Conservation (phyloP, 2,888 invertebrate species). For the Drosophila kanekoi region DNA sequence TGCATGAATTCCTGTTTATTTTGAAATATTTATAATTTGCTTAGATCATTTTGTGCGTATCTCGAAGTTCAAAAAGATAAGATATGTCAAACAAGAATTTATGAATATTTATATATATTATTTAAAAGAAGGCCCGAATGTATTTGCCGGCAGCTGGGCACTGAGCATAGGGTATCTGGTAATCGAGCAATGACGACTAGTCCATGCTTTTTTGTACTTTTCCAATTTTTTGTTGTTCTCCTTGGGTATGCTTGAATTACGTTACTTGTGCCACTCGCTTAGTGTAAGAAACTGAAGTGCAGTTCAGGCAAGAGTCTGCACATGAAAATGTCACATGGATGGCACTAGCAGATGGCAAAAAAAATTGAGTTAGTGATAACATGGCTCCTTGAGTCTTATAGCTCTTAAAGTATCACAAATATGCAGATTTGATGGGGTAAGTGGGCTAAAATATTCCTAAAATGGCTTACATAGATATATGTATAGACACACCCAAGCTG, state of each 20-base stretch:
- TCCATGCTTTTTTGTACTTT: slow-evolving; percentile 5
- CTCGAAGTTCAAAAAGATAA: too few species aligned
- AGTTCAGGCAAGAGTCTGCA: slow-evolving; percentile 20
- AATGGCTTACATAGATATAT: not conserved
- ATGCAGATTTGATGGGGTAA: slow-evolving; percentile 14
- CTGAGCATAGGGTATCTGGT: not conserved
- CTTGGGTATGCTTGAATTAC: slow-evolving; percentile 37
- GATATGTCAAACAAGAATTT: too few species aligned
- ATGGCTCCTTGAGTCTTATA: slow-evolving; percentile 35
- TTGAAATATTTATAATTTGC: too few species aligned
- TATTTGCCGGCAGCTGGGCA: not conserved
- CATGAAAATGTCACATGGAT: slow-evolving; percentile 23
- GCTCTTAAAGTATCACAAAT: slow-evolving; percentile 29
- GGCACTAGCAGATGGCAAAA: slow-evolving; percentile 18
- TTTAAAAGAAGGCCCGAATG: too few species aligned
- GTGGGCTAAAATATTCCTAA: not conserved
- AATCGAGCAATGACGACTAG: not conserved
- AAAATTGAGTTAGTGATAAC: slow-evolving; percentile 43
- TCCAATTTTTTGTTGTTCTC: slow-evolving; percentile 11
- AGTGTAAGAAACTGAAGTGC: slow-evolving; percentile 37
- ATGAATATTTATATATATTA: too few species aligned
- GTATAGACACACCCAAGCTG: not conserved
- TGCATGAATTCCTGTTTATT: too few species aligned
- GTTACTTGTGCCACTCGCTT: slow-evolving; percentile 39
- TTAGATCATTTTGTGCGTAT: too few species aligned